These are phyloP conservation scores for Cacoxenus indagator DNA, from an alignment of 2,888 invertebrate species.

Conservation along the genomic window DNA sequence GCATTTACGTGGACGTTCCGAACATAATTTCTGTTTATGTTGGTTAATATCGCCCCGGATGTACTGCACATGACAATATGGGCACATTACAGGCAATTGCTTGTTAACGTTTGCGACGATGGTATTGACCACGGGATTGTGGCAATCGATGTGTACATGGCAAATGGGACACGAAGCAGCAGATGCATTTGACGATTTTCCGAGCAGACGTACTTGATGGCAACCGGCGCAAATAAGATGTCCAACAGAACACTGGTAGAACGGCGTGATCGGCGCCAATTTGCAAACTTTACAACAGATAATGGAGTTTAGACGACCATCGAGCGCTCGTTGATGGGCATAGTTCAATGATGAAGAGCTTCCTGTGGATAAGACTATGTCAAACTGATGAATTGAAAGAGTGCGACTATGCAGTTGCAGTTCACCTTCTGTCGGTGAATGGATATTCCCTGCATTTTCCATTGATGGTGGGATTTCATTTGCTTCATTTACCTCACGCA, in stretches of 20 bases:
- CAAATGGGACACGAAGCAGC: constrained; percentile 41
- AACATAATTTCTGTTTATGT: constrained; percentile 21
- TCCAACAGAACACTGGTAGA: constrained; percentile 28
- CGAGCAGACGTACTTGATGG: constrained; percentile 37
- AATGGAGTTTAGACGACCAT: neutral
- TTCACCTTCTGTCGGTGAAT: no score
- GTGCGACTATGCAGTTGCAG: no score
- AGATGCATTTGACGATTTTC: constrained; percentile 29
- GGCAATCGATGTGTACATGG: constrained; percentile 31
- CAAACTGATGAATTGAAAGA: neutral
- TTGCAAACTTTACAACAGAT: constrained; percentile 31
- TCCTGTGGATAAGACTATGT: neutral
- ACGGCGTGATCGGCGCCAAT: constrained; percentile 11
- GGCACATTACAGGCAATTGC: constrained; percentile 17
- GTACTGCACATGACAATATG: constrained; percentile 11
- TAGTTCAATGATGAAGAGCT: neutral
- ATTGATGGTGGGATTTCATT: no score
- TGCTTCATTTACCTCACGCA: no score
- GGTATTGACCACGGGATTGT: constrained; percentile 12
- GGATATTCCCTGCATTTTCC: no score
- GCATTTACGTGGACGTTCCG: constrained; percentile 18
- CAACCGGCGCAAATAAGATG: constrained; percentile 42
- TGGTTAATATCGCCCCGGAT: constrained; percentile 13
- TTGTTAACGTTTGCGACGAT: constrained; percentile 12
- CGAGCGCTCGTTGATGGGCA: neutral